These are phyloP conservation scores for Scalopus aquaticus DNA, from an alignment of 2,113 vertebrate species.

Conservation along the genomic window DNA sequence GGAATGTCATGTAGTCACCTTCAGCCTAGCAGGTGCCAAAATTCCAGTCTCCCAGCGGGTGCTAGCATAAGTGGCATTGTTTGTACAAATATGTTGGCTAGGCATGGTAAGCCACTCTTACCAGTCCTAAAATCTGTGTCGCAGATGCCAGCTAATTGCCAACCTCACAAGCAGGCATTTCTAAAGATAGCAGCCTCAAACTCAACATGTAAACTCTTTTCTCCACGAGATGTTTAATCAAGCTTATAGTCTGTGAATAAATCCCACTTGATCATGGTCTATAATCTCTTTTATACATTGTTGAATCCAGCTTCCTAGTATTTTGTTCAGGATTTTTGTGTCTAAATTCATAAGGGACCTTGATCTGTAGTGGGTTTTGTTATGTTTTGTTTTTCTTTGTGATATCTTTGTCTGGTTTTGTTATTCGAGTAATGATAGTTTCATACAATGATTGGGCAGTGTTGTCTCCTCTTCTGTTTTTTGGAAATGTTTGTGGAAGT, in stretches of 20 bases:
- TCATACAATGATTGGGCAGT: background rate
- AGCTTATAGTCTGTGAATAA: background rate
- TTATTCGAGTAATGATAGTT: background rate
- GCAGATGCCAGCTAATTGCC: background rate
- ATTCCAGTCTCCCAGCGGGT: background rate
- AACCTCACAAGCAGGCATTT: background rate
- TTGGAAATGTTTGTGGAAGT: constrained; percentile 21
- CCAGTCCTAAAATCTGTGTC: background rate
- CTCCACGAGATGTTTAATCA: background rate
- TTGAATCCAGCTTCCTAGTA: background rate
- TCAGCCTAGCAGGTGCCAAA: background rate
- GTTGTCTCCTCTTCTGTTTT: background rate
- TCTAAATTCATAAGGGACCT: background rate
- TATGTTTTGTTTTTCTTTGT: background rate
- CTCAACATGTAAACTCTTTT: background rate
- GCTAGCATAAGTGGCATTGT: background rate
- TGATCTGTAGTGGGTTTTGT: background rate
- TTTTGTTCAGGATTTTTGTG: constrained; percentile 1
- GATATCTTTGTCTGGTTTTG: background rate
- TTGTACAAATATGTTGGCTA: background rate
- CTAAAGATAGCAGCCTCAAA: background rate
- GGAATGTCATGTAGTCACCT: background rate
- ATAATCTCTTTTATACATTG: background rate
- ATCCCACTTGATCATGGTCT: background rate
- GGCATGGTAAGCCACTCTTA: background rate